These are phyloP conservation scores for Ptychadena robeensis DNA, from an alignment of 2,797 vertebrate genomes.

Conservation along the genomic window DNA sequence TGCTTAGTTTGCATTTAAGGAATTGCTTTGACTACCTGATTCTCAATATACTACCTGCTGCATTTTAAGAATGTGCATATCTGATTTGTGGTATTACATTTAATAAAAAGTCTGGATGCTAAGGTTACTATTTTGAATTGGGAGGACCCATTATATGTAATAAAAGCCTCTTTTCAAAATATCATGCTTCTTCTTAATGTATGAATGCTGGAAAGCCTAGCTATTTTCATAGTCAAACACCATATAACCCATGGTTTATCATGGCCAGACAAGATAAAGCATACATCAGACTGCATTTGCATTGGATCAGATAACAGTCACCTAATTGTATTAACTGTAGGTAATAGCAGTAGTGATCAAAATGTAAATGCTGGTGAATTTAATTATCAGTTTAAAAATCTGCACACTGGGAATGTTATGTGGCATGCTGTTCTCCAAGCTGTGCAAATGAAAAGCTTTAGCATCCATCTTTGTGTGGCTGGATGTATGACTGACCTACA, in stretches of 20 bases:
- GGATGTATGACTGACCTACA: constrained; percentile 68
- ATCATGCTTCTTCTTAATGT: no score
- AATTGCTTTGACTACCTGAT: no score
- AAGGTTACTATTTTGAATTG: not conserved
- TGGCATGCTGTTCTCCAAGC: constrained; percentile 70
- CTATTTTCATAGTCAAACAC: not conserved
- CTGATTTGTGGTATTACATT: no score
- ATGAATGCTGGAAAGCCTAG: not conserved
- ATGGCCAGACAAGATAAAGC: constrained; percentile 12
- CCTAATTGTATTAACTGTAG: constrained; percentile 66
- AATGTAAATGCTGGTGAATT: constrained; percentile 68
- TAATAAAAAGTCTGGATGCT: not conserved
- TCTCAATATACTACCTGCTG: no score
- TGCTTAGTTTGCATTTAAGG: no score
- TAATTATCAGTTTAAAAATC: constrained; percentile 73
- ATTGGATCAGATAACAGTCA: constrained; percentile 64
- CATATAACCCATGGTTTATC: not conserved
- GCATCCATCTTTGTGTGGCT: constrained; percentile 61
- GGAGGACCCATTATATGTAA: not conserved
- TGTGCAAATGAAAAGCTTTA: constrained; percentile 64
- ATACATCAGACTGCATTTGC: constrained; percentile 59
- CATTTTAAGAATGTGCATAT: no score
- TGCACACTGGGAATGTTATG: constrained; percentile 68
- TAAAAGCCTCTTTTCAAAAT: no score
- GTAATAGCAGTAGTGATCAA: constrained; percentile 67